Evolutionary conservation across 2,888 invertebrate species (phyloP).

Genomic region (Pogonocherus hispidulus): DNA sequence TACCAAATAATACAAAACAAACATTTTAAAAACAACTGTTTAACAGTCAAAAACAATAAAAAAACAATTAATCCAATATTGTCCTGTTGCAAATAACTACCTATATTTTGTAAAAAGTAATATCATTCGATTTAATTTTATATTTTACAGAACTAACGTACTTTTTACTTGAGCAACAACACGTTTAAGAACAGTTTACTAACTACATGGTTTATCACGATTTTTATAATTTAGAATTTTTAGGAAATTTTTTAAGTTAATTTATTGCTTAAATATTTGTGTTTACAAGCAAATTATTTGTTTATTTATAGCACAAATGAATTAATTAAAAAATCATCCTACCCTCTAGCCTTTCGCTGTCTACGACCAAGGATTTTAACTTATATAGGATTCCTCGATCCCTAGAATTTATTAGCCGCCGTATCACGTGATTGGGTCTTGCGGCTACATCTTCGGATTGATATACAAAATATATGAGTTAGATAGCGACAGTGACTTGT

Average conservation of each 20-base stretch:
- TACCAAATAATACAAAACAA: slow-evolving; percentile 10
- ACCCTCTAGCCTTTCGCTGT: too few relatives aligned
- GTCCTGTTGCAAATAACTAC: slow-evolving; percentile 22
- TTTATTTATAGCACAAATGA: too few relatives aligned
- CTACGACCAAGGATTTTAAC: too few relatives aligned
- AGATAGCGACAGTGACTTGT: too few relatives aligned
- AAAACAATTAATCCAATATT: slow-evolving; percentile 7
- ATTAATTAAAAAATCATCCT: too few relatives aligned
- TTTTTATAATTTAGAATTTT: slow-evolving; percentile 29
- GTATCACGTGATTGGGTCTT: too few relatives aligned
- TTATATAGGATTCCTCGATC: too few relatives aligned
- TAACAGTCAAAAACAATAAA: slow-evolving; percentile 15
- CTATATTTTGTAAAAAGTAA: slow-evolving; percentile 17
- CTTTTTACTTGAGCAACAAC: slow-evolving; percentile 27
- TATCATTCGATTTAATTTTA: neutral
- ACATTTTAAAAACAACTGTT: neutral
- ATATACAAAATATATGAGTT: too few relatives aligned
- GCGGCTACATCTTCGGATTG: too few relatives aligned
- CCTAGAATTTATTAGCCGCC: too few relatives aligned
- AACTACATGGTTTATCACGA: slow-evolving; percentile 27
- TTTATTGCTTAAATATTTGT: slow-evolving; percentile 8
- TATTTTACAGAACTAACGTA: slow-evolving; percentile 6
- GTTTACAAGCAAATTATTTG: too few relatives aligned
- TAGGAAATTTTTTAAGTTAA: slow-evolving; percentile 5
- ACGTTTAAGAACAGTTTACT: slow-evolving; percentile 13